phyloP scores from a whole-genome alignment of 2,113 vertebrate genomes.

The Poeciliopsis prolifica region DNA sequence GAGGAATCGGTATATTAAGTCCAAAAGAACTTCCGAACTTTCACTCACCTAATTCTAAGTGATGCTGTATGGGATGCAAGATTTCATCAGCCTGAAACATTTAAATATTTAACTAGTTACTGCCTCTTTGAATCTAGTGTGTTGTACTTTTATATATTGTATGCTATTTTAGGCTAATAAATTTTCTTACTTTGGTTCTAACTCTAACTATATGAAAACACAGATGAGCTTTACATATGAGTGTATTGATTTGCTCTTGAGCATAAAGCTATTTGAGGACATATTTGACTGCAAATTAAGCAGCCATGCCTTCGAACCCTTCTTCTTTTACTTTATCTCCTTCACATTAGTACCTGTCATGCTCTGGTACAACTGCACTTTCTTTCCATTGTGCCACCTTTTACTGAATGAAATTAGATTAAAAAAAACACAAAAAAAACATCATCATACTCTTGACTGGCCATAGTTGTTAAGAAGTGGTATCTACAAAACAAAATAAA shows the following conservation, averaged over 20 bases:
- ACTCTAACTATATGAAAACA: constrained; percentile 37
- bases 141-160: constrained; percentile 4
- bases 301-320: constrained; percentile 21
- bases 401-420: constrained; percentile 52
- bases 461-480: constrained; percentile 17
- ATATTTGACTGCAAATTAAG: constrained; percentile 42
- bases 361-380: constrained; percentile 10
- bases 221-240: constrained; percentile 59
- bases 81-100: constrained; percentile 6
- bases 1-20: too few species aligned
- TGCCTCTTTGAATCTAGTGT: neutral
- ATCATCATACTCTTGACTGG: neutral
- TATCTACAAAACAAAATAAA: constrained; percentile 8
- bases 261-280: constrained; percentile 42
- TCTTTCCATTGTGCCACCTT: constrained; percentile 31
- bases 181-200: constrained; percentile 5
- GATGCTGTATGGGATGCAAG: neutral
- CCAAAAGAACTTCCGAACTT: too few species aligned
- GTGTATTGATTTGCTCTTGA: constrained; percentile 53
- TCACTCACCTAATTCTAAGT: too few species aligned
- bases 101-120: constrained; percentile 11
- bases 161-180: neutral
- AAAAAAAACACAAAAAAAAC: constrained; percentile 52
- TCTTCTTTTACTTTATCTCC: constrained; percentile 28
- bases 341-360: constrained; percentile 45